phyloP scores from a whole-genome alignment of 2,888 invertebrate genomes.

The Rhopalosiphum nymphaeae region DNA sequence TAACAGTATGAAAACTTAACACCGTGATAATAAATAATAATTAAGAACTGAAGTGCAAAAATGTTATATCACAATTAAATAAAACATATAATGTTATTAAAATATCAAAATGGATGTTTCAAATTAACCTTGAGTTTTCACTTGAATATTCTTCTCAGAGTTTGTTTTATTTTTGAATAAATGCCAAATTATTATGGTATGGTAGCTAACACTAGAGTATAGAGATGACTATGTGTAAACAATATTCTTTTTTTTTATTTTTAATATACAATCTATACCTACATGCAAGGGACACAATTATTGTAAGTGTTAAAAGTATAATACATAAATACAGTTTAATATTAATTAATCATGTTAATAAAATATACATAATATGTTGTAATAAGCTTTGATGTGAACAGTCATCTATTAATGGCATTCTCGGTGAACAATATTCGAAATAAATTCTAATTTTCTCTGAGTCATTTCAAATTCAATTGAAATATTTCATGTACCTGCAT shows the following conservation, averaged over 20 bases:
- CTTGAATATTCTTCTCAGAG: background rate
- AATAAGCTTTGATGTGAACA: no score
- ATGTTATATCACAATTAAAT: background rate
- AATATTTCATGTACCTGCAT: background rate
- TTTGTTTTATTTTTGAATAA: conserved; percentile 30
- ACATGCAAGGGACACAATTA: no score
- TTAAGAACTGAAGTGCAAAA: background rate
- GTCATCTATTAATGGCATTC: no score
- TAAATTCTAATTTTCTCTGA: background rate
- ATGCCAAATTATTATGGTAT: conserved; percentile 18
- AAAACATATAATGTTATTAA: background rate
- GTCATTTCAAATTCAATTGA: background rate
- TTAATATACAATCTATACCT: no score
- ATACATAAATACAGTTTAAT: no score
- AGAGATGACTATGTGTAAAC: background rate
- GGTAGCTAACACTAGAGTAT: background rate
- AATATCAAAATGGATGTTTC: background rate
- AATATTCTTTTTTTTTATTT: background rate
- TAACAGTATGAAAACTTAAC: background rate
- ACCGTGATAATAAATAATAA: background rate
- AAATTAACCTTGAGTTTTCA: conserved; percentile 17
- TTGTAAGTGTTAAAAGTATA: no score
- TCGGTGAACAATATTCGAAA: no score
- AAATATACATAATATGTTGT: no score
- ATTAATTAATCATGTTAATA: no score